phyloP scores from a whole-genome alignment of 2,888 invertebrate genomes.

The Parnassius mnemosyne region DNA sequence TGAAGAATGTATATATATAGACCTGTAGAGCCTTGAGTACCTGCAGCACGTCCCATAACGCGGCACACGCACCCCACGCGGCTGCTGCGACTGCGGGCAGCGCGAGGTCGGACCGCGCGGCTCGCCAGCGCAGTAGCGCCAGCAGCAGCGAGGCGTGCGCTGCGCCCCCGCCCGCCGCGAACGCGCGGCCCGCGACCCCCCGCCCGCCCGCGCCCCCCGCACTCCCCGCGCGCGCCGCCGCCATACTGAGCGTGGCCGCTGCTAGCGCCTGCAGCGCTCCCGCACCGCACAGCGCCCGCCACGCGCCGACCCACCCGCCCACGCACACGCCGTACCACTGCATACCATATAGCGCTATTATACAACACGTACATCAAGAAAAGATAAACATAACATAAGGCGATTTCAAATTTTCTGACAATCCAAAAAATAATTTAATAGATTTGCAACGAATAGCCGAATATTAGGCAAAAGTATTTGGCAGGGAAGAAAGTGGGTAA shows the following conservation, averaged over 20 bases:
- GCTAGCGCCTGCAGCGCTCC: constrained; percentile 88
- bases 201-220: constrained; percentile 85
- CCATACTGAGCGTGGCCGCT: constrained; percentile 89
- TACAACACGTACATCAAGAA: no score
- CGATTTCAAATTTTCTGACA: no score
- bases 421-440: no score
- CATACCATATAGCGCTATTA: constrained; percentile 22
- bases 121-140: constrained; percentile 89
- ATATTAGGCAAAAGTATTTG: no score
- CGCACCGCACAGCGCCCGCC: constrained; percentile 86
- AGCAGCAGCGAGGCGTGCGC: constrained; percentile 89
- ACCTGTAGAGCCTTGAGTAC: constrained; percentile 39
- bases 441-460: no score
- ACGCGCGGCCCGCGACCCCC: constrained; percentile 82
- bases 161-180: constrained; percentile 89
- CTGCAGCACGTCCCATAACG: constrained; percentile 89
- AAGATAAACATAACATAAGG: no score
- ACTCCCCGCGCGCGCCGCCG: constrained; percentile 85
- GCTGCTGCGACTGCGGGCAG: constrained; percentile 91
- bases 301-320: constrained; percentile 86
- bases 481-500: no score
- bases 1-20: no score
- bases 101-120: constrained; percentile 89
- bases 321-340: constrained; percentile 92
- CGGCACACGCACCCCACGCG: constrained; percentile 93